Percentiles rank a stretch among this genome's conserved stretches.
Evolutionary conservation across 2,113 vertebrate genomes (phyloP).

Genomic region (Pseudopipra pipra): DNA sequence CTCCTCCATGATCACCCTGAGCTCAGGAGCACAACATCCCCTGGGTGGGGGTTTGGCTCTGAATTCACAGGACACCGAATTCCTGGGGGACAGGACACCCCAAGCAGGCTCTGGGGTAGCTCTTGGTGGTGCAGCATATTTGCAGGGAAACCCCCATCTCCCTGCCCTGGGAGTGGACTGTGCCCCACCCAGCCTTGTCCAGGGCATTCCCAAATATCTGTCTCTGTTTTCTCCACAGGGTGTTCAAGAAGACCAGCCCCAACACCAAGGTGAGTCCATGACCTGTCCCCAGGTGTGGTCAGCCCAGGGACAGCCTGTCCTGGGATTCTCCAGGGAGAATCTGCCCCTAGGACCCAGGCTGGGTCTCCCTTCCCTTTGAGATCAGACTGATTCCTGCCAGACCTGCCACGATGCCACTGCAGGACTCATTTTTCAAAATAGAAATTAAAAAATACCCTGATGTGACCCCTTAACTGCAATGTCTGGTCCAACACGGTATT

Average conservation of each 20-base stretch:
- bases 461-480: neutral
- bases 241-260: conserved; percentile 88
- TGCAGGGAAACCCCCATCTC: neutral
- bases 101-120: fast-evolving
- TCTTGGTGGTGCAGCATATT: neutral
- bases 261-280: conserved; percentile 77
- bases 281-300: fast-evolving
- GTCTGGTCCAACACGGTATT: neutral
- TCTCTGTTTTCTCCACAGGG: conserved; percentile 63
- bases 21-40: neutral
- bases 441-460: neutral
- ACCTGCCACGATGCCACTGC: fast-evolving
- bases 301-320: neutral
- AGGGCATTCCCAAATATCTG: fast-evolving
- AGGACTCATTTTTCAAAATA: neutral
- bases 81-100: neutral
- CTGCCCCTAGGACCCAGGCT: neutral
- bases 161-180: neutral
- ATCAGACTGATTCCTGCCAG: neutral
- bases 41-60: neutral
- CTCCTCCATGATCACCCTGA: neutral
- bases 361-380: neutral
- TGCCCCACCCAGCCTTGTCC: neutral
- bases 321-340: neutral
- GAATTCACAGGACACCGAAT: neutral